A percentile compares a stretch with the other conserved stretches of the same genome.
Conservation (phyloP, 2,113 vertebrate species). For the Butastur rufipennis region DNA sequence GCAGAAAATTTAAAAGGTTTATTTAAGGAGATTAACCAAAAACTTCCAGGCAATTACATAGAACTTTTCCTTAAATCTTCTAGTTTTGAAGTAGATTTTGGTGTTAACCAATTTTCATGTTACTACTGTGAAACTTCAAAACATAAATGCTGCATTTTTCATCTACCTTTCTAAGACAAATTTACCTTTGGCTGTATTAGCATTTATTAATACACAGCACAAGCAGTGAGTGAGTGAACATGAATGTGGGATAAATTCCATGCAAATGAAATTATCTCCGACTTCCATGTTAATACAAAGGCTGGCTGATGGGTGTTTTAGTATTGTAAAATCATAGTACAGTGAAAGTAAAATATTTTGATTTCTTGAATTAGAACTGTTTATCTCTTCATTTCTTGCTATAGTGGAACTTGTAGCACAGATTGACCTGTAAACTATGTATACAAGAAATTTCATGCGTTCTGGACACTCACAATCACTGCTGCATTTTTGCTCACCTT, state of each 20-base stretch:
- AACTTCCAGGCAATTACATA: not conserved
- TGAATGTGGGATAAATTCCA: not conserved
- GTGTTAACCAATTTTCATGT: not conserved
- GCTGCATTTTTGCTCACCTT: not conserved
- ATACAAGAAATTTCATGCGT: not conserved
- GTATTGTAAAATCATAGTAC: not conserved
- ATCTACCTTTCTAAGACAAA: not conserved
- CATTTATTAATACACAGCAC: not conserved
- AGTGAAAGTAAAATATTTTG: not conserved
- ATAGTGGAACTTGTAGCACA: not conserved
- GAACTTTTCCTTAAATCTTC: not conserved
- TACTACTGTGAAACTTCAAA: not conserved
- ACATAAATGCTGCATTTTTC: not conserved
- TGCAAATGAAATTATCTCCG: not conserved
- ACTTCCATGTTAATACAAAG: not conserved
- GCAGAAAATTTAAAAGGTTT: not conserved
- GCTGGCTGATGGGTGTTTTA: not conserved
- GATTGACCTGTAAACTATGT: not conserved
- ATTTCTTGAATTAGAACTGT: not conserved
- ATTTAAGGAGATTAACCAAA: not conserved
- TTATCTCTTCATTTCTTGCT: not conserved
- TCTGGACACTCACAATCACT: not conserved
- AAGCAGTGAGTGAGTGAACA: not conserved
- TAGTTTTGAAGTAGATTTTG: not conserved
- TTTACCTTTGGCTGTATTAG: not conserved